These are phyloP conservation scores for Dolichopus griseipennis DNA, from an alignment of 2,888 invertebrate genomes.

Conservation along the genomic window DNA sequence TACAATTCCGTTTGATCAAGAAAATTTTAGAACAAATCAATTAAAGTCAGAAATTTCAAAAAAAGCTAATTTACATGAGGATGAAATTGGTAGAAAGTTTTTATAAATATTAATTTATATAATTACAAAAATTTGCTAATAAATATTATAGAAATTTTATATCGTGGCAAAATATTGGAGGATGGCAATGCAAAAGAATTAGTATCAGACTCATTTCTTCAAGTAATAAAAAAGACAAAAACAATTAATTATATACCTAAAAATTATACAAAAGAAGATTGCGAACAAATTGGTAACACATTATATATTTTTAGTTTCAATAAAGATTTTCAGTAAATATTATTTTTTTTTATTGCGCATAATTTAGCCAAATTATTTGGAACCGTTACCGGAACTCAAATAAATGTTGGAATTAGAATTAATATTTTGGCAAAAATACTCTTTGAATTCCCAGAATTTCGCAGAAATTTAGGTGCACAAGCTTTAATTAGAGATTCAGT, in stretches of 20 bases:
- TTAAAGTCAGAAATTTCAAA: constrained; percentile 24
- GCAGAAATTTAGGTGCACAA: constrained; percentile 59
- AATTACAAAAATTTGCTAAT: constrained; percentile 14
- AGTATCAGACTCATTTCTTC: constrained; percentile 50
- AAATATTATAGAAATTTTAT: constrained; percentile 54
- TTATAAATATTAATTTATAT: neutral
- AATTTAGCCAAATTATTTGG: constrained; percentile 26
- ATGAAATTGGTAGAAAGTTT: constrained; percentile 3
- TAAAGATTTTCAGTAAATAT: too few species aligned
- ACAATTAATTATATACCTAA: constrained; percentile 28
- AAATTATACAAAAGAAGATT: constrained; percentile 23
- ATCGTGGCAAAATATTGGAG: constrained; percentile 55
- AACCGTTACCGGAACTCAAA: constrained; percentile 39
- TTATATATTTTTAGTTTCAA: neutral
- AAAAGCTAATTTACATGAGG: neutral
- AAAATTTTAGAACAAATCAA: neutral
- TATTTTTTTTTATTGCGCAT: neutral
- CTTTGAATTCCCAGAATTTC: constrained; percentile 57
- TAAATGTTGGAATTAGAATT: constrained; percentile 45
- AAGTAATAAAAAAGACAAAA: constrained; percentile 44
- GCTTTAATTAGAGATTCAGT: constrained; percentile 65
- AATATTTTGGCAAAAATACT: constrained; percentile 53
- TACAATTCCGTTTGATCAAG: neutral
- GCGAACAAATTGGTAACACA: constrained; percentile 14
- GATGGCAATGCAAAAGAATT: constrained; percentile 50